Percentiles rank a stretch among this genome's conserved stretches.
phyloP scores from a whole-genome alignment of 1,140 invertebrate species.

The Penaeus chinensis region DNA sequence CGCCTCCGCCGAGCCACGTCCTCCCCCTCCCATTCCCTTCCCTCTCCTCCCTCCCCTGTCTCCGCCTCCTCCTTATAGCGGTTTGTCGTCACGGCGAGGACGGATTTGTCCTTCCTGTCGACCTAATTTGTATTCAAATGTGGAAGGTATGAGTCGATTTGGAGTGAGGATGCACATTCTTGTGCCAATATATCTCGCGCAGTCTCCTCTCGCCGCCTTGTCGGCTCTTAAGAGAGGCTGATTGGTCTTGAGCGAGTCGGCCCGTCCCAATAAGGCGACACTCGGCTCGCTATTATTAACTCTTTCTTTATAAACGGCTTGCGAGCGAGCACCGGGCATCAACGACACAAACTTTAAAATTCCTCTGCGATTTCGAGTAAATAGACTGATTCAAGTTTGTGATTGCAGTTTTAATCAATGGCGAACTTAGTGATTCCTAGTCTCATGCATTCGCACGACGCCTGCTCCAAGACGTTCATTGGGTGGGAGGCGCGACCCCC shows the following conservation, averaged over 20 bases:
- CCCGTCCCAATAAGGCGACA: too few species aligned
- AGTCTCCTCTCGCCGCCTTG: constrained; percentile 16
- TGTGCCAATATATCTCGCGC: constrained; percentile 34
- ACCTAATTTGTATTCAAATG: constrained; percentile 38
- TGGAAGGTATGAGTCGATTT: constrained; percentile 35
- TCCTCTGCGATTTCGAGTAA: constrained; percentile 28
- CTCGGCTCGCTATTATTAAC: neutral
- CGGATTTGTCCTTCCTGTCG: constrained; percentile 25
- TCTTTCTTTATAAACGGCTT: neutral
- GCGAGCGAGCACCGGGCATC: neutral
- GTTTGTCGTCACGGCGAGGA: constrained; percentile 12
- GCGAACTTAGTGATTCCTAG: neutral
- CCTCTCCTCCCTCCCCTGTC: neutral
- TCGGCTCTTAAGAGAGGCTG: neutral
- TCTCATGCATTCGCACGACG: constrained; percentile 35
- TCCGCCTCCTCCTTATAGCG: neutral
- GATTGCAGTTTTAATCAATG: constrained; percentile 41
- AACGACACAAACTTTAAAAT: neutral
- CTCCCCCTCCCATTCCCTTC: neutral
- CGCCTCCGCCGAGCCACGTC: neutral
- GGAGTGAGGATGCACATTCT: constrained; percentile 28
- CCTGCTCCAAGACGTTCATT: constrained; percentile 27
- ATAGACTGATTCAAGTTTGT: constrained; percentile 28
- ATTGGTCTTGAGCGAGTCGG: constrained; percentile 16
- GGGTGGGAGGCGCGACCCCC: constrained; percentile 13